Conservation (phyloP, 2,113 vertebrate species). For the Scortum barcoo region DNA sequence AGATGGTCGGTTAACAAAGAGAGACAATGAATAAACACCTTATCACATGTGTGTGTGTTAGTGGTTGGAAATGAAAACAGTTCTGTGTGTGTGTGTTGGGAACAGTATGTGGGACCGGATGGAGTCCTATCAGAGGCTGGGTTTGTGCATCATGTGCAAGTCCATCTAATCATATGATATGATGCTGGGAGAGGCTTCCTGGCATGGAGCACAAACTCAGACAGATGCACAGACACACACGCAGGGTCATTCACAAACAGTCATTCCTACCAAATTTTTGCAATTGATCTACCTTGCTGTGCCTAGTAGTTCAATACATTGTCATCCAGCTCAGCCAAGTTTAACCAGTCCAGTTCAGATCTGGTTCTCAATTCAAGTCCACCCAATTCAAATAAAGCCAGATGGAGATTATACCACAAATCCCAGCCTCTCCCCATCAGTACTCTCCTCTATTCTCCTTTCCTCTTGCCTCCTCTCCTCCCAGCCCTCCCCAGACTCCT, state of each 20-base stretch:
- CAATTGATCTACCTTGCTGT: background rate
- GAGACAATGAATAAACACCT: conserved; percentile 43
- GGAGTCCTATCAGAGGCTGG: conserved; percentile 63
- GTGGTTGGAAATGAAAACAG: conserved; percentile 61
- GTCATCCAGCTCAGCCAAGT: background rate
- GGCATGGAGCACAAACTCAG: conserved; percentile 31
- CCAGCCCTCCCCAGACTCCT: background rate
- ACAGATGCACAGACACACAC: conserved; percentile 21
- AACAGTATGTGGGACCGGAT: conserved; percentile 71
- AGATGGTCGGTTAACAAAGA: conserved; percentile 19
- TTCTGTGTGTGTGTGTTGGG: conserved; percentile 33
- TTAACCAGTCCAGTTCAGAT: background rate
- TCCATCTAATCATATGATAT: conserved; percentile 83
- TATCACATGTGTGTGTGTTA: conserved; percentile 33
- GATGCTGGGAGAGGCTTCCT: conserved; percentile 79
- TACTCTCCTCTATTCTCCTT: background rate
- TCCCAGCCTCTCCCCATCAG: background rate
- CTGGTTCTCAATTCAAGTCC: background rate
- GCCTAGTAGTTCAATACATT: background rate
- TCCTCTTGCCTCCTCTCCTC: background rate
- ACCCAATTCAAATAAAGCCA: background rate
- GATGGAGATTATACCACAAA: conserved; percentile 15
- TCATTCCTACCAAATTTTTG: background rate
- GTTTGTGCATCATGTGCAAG: conserved; percentile 75
- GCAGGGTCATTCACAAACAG: background rate